Evolutionary conservation across 2,888 invertebrate species (phyloP), one percentile per base, ranked within the genome.

Genomic region (Ormia ochracea): DNA sequence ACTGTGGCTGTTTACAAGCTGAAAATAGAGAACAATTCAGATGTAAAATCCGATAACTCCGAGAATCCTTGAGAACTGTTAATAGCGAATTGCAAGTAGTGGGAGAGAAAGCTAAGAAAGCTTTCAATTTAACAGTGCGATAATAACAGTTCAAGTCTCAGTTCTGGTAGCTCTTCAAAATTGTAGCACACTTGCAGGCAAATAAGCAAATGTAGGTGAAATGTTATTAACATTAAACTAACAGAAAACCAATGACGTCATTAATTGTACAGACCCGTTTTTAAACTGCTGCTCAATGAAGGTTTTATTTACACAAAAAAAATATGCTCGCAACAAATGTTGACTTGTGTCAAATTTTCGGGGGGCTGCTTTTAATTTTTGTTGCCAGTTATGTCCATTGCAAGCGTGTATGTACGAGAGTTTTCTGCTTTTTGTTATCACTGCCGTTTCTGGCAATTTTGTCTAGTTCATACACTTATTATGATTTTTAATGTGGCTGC

Each of bases 201-300:
- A 43, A 56, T 12, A 23, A 21, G 28, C 6, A 69, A 76, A 77
- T 77, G 54, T 77, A 77, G 76, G 76, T 69, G 76, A 76, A 69
- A 56, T 61, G 48, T 48, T 63, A n/a, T 36, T 65, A 75, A 68
- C 75, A 75, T 36, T 48, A 17, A 6, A 26, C 10, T 14, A 9
- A 61, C 61, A 48, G 3, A 9, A 14, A 75, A 73, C 31, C 52
- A 80, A 80, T 80, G 80, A 80, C 80, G 80, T 80, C 80, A 80
- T 63, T 70, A 41, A 31, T 38, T 41, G 54, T n/a, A n/a, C n/a
- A n/a, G n/a, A n/a, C n/a, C n/a, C n/a, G 19, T 56, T 61, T 50
- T 70, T 48, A 70, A 69, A 45, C n/a, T 43, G 43, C 23, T 78
- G 66, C 54, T 73, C 63, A 45, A 65, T 73, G 70, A 54, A 61